A percentile compares a stretch with the other conserved stretches of the same genome.
phyloP scores from a whole-genome alignment of 1,140 invertebrate species.

The Brachystomella parvula region DNA sequence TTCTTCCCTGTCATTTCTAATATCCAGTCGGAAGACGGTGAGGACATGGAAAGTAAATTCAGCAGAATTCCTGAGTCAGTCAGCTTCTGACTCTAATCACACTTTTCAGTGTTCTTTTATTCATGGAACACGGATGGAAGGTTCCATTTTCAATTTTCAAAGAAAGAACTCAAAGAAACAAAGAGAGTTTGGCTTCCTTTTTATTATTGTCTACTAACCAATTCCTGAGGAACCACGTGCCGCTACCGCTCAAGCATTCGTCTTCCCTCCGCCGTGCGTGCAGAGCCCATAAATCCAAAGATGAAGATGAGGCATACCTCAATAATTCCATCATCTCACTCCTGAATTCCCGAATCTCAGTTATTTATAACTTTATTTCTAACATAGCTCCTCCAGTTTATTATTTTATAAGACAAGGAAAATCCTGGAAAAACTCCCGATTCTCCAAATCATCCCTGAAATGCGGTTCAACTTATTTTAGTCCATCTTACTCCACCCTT shows the following conservation, averaged over 20 bases:
- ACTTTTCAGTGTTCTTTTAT: not conserved
- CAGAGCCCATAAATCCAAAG: not conserved
- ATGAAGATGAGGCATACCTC: not conserved
- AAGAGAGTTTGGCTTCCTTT: not conserved
- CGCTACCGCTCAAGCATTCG: not conserved
- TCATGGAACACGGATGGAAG: not conserved
- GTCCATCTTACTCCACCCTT: not conserved
- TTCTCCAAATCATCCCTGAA: not conserved
- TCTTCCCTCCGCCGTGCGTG: not conserved
- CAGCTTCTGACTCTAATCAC: not conserved
- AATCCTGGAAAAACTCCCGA: too few relatives aligned
- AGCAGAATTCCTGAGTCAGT: not conserved
- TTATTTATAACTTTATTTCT: not conserved
- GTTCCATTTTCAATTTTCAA: constrained; percentile 5
- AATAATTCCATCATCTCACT: too few relatives aligned
- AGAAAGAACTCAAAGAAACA: constrained; percentile 6
- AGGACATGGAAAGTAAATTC: not conserved
- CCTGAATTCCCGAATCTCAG: too few relatives aligned
- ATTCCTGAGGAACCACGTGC: not conserved
- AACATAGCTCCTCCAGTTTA: not conserved
- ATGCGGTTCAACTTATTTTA: not conserved
- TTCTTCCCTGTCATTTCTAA: too few relatives aligned
- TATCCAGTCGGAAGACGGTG: too few relatives aligned
- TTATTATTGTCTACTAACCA: not conserved
- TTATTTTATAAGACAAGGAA: too few relatives aligned